Evolutionary conservation across 2,888 invertebrate genomes (phyloP), one percentile per base, ranked within the genome.

Genomic region (Drosophila formosana): DNA sequence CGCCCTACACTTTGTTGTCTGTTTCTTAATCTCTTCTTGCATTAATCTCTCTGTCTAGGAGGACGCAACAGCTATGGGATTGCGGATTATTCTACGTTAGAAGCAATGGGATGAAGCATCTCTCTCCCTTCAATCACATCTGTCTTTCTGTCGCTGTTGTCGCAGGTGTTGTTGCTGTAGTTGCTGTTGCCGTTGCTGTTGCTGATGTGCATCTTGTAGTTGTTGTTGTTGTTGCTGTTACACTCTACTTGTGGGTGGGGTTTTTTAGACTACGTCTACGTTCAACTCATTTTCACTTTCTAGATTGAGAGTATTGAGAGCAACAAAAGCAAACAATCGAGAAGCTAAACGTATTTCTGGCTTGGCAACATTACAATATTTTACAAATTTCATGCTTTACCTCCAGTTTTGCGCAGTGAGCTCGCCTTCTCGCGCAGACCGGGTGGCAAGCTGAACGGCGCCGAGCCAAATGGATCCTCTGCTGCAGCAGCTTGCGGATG

Each of bases 391-490:
- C 89, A 92, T 91, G 92, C 91, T 92, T 92, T 92, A 92, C 92
- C 92, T 92, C 92, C 92, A 85, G 92, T 91, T 92, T 92, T 92
- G 75, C 92, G 91, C 76, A 92, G 77, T 66, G 92, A 88, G 64
- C 89, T 88, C 23, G 92, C 91, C 83, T 92, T 92, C 80, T 93
- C 93, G 66, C 93, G 93, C 77, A 93, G 89, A 69, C 92, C 93
- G 61, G 93, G 92, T 49, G 95, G 95, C 91, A 95, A 93, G 93
- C 94, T 96, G 91, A 97, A 97, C 23, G 97, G 97, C 64, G 96
- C 97, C 81, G 96, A 95, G 83, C 96, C 95, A 92, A 97, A 97
- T 13, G 97, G 97, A 93, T 96, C 96, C 89, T 95, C 95, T 4
- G 94, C 92, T n/a, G 80, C 43, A 26, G 73, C 66, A 6, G 72